phyloP scores from a whole-genome alignment of 2,888 invertebrate genomes.

The Eupithecia exiguata region DNA sequence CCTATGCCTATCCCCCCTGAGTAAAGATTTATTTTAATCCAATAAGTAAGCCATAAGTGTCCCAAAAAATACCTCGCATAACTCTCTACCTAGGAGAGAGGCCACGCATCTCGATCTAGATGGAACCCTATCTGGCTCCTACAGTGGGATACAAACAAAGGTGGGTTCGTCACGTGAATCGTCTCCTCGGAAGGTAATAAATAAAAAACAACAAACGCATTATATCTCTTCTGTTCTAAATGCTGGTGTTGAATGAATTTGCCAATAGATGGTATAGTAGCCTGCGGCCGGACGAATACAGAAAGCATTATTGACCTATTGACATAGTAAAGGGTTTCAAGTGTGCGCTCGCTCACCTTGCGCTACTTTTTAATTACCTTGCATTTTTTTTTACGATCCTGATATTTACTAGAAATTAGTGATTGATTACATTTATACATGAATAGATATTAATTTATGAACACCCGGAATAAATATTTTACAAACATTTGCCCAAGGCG shows the following conservation, averaged over 20 bases:
- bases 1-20: too few species aligned
- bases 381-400: neutral
- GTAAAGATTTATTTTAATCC: too few species aligned
- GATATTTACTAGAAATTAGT: too few species aligned
- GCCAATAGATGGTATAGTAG: conserved; percentile 15
- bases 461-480: too few species aligned
- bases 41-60: too few species aligned
- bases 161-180: neutral
- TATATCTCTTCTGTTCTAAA: neutral
- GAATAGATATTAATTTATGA: too few species aligned
- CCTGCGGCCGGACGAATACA: conserved; percentile 13
- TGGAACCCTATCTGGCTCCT: neutral
- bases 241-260: neutral
- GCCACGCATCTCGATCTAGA: neutral
- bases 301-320: conserved; percentile 29
- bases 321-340: conserved; percentile 16
- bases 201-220: neutral
- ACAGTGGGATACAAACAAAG: neutral
- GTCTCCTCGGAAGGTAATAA: neutral
- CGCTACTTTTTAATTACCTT: neutral
- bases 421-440: too few species aligned
- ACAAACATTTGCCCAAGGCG: too few species aligned
- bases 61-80: too few species aligned
- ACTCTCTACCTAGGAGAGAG: too few species aligned
- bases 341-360: conserved; percentile 12